Evolutionary conservation across 2,888 invertebrate genomes (phyloP).

Genomic region (Pristionchus entomophagus): DNA sequence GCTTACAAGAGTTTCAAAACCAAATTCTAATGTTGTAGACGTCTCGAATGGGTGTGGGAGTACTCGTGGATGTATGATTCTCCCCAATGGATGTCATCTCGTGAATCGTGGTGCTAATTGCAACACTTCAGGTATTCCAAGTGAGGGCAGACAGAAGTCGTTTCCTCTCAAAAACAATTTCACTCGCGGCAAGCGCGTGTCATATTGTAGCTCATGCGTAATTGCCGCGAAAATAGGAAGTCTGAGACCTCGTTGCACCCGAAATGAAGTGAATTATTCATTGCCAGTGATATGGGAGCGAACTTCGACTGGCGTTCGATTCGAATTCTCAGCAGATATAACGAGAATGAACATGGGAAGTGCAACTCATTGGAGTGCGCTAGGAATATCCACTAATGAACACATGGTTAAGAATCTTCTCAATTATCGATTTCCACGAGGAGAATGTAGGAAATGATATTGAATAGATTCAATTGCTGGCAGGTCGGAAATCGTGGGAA

Average conservation of each 20-base stretch:
- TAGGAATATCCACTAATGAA: conserved; percentile 44
- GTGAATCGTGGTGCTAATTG: conserved; percentile 4
- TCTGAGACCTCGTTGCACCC: not conserved
- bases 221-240: not conserved
- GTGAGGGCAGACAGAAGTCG: not conserved
- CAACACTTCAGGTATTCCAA: conserved; percentile 28
- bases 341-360: not conserved
- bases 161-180: not conserved
- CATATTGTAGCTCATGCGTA: not conserved
- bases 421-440: not conserved
- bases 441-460: not conserved
- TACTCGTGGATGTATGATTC: conserved; percentile 29
- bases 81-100: conserved; percentile 28
- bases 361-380: conserved; percentile 37
- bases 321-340: conserved; percentile 37
- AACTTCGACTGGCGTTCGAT: not conserved
- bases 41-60: conserved; percentile 14
- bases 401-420: conserved; percentile 1
- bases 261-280: not conserved
- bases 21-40: not conserved
- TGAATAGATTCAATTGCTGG: too few species aligned
- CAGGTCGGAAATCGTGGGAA: not conserved
- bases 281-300: conserved; percentile 33
- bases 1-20: not conserved
- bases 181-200: not conserved